These are phyloP conservation scores for Speoplatyrhinus poulsoni DNA, from an alignment of 2,113 vertebrate species.

Conservation along the genomic window DNA sequence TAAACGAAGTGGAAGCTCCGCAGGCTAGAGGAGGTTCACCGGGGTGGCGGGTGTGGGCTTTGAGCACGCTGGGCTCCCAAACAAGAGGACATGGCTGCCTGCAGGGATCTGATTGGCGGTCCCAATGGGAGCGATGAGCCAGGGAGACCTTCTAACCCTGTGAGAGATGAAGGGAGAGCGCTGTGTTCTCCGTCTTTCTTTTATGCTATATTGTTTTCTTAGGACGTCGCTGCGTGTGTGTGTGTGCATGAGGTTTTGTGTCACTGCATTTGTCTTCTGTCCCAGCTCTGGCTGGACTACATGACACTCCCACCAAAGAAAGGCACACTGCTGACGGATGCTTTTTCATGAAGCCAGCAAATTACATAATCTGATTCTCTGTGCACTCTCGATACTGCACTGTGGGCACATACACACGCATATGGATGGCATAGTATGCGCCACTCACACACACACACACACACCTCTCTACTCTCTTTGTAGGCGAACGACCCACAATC, in stretches of 20 bases:
- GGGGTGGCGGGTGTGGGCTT: conserved; percentile 33
- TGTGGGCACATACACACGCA: conserved; percentile 36
- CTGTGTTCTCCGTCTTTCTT: too few species aligned
- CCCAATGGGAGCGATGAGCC: conserved; percentile 56
- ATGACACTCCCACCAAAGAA: conserved; percentile 58
- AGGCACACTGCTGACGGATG: conserved; percentile 67
- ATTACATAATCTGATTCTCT: conserved; percentile 70
- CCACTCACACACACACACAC: conserved; percentile 25
- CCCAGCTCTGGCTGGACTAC: conserved; percentile 28
- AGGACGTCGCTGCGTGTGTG: not conserved
- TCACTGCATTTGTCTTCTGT: conserved; percentile 32
- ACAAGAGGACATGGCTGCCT: conserved; percentile 49
- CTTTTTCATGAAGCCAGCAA: conserved; percentile 56
- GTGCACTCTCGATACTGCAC: conserved; percentile 19
- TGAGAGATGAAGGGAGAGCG: too few species aligned
- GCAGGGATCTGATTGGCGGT: conserved; percentile 26
- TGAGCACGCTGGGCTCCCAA: conserved; percentile 46
- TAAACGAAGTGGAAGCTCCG: not conserved
- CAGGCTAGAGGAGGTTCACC: conserved; percentile 32
- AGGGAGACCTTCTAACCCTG: not conserved
- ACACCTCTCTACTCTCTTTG: conserved; percentile 39
- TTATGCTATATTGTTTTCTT: not conserved
- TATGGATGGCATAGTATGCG: not conserved
- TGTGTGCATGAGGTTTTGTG: not conserved
- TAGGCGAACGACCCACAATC: conserved; percentile 49